Conservation (phyloP, 1,140 invertebrate genomes). For the Drosophila hydei region DNA sequence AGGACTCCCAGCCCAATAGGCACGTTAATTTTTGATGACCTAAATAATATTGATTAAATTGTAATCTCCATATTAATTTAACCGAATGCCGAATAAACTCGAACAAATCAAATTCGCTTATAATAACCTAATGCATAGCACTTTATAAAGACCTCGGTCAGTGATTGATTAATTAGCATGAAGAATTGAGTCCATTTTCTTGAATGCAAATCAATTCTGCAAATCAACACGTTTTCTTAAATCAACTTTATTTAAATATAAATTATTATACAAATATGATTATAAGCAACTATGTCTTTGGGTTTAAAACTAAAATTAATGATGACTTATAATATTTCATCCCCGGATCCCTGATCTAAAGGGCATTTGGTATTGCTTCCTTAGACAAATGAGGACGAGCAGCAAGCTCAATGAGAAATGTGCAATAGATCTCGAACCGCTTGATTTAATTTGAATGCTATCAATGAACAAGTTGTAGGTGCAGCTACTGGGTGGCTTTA, state of each 20-base stretch:
- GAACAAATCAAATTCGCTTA: conserved; percentile 35
- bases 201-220: no score
- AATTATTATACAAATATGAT: conserved; percentile 28
- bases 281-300: conserved; percentile 44
- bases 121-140: no score
- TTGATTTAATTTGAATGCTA: conserved; percentile 60
- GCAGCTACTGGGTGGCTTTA: conserved; percentile 70
- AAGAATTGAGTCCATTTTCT: no score
- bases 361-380: conserved; percentile 3
- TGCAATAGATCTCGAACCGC: conserved; percentile 15
- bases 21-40: conserved; percentile 67
- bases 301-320: conserved; percentile 33
- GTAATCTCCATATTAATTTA: conserved; percentile 45
- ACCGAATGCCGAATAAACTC: conserved; percentile 41
- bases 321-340: conserved; percentile 10
- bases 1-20: conserved; percentile 70
- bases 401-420: conserved; percentile 21
- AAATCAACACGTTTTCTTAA: not conserved
- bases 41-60: conserved; percentile 76
- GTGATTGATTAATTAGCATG: no score
- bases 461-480: conserved; percentile 65
- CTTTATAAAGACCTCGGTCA: no score
- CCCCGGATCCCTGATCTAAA: not conserved
- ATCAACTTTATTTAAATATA: conserved; percentile 13
- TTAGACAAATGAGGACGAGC: conserved; percentile 15